Percentiles rank a stretch among this genome's conserved stretches.
Evolutionary conservation across 2,113 vertebrate species (phyloP).

Genomic region (Larimichthys crocea): DNA sequence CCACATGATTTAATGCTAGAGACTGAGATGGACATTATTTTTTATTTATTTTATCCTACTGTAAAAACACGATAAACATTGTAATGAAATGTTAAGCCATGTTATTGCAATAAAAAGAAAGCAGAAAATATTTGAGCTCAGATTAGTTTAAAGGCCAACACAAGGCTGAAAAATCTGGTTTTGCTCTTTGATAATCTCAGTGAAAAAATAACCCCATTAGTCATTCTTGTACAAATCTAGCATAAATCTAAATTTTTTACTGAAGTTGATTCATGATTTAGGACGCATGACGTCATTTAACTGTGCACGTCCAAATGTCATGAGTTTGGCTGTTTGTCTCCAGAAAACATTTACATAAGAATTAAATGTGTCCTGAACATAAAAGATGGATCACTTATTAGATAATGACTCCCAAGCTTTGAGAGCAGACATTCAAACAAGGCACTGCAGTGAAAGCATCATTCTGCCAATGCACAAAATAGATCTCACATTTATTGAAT

Average conservation of each 20-base stretch:
- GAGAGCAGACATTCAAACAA: not conserved
- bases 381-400: not conserved
- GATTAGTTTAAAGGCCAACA: not conserved
- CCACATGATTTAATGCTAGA: conserved; percentile 15
- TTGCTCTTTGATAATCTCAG: conserved; percentile 6
- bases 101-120: not conserved
- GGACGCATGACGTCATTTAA: not conserved
- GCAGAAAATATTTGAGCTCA: not conserved
- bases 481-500: not conserved
- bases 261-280: not conserved
- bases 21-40: not conserved
- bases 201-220: not conserved
- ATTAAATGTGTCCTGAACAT: not conserved
- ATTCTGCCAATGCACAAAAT: not conserved
- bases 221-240: conserved; percentile 9
- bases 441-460: not conserved
- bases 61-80: not conserved
- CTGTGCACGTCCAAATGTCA: not conserved
- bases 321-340: not conserved
- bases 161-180: conserved; percentile 9
- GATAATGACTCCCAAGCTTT: not conserved
- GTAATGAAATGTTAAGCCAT: not conserved
- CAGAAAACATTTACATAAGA: conserved; percentile 36
- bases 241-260: conserved; percentile 2
- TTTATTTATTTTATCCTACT: not conserved